Evolutionary conservation across 2,797 vertebrate species (phyloP).

Genomic region (Phrynocephalus forsythii): DNA sequence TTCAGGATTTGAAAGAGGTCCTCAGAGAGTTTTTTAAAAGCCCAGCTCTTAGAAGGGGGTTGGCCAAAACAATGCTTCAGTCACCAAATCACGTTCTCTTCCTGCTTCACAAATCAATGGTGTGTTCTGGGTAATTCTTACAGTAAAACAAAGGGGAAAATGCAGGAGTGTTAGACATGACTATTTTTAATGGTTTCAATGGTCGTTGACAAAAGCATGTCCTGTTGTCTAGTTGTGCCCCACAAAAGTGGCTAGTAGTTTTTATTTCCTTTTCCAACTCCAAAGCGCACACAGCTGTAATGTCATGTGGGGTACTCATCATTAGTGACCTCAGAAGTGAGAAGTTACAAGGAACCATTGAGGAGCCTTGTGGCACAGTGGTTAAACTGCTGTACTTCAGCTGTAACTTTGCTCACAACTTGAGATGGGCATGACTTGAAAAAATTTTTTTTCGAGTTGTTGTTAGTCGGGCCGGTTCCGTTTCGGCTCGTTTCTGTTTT

Average conservation of each 20-base stretch:
- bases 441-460: no score
- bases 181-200: conserved; percentile 36
- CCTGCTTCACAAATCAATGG: conserved; percentile 62
- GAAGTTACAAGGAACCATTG: no score
- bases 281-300: background rate
- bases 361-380: no score
- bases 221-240: conserved; percentile 46
- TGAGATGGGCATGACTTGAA: no score
- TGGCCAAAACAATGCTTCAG: conserved; percentile 54
- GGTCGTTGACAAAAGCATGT: no score
- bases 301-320: conserved; percentile 2
- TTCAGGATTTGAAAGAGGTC: conserved; percentile 38
- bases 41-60: conserved; percentile 49
- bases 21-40: conserved; percentile 55
- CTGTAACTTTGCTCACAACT: no score
- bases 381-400: no score
- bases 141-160: conserved; percentile 51
- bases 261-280: conserved; percentile 7
- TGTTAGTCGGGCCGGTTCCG: no score
- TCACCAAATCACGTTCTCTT: conserved; percentile 50
- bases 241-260: background rate
- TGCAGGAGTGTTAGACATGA: conserved; percentile 52
- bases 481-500: no score
- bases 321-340: no score
- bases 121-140: conserved; percentile 52